phyloP scores from a whole-genome alignment of 2,113 vertebrate species.

The Trachemys scripta region DNA sequence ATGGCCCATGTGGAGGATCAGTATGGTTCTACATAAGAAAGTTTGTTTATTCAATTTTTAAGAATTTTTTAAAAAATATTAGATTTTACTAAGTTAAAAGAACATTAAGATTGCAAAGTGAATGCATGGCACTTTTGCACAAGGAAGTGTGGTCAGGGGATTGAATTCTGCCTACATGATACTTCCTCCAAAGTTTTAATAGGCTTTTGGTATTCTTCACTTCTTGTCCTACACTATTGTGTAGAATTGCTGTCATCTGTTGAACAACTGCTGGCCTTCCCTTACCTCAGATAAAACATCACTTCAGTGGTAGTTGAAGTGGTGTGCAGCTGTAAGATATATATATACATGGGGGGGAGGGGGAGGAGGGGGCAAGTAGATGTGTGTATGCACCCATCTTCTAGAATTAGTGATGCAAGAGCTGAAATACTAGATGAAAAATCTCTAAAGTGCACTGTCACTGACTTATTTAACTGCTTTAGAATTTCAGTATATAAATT shows the following conservation, averaged over 20 bases:
- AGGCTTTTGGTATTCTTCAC: background rate
- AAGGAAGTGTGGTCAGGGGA: background rate
- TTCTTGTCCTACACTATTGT: background rate
- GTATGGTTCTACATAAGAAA: background rate
- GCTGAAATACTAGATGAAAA: background rate
- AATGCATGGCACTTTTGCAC: background rate
- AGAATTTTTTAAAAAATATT: background rate
- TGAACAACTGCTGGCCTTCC: background rate
- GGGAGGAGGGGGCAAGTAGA: background rate
- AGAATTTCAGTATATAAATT: background rate
- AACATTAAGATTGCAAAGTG: background rate
- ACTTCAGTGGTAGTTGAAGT: background rate
- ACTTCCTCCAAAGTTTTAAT: background rate
- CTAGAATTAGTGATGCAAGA: background rate
- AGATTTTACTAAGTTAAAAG: background rate
- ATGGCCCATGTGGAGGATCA: background rate
- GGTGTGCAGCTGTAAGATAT: background rate
- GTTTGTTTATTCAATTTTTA: background rate
- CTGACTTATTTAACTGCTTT: background rate
- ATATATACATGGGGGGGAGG: fast-evolving
- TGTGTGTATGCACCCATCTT: background rate
- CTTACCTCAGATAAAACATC: background rate
- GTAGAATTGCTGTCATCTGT: background rate
- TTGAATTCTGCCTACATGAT: background rate
- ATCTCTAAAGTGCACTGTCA: background rate